Conservation (phyloP, 2,797 vertebrate species). For the Cryptoblepharus egeriae region DNA sequence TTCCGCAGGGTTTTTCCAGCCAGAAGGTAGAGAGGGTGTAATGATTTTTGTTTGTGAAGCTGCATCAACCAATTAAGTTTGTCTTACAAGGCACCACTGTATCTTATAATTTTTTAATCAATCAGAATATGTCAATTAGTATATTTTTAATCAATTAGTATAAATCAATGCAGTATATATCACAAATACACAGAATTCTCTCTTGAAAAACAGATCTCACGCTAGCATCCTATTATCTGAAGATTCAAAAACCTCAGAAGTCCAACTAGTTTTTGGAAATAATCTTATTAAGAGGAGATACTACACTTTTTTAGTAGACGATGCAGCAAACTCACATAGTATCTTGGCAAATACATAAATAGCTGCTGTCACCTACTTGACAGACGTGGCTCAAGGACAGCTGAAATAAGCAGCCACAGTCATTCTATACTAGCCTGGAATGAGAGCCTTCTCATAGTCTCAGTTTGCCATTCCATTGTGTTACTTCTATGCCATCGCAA, state of each 20-base stretch:
- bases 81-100: too few species aligned
- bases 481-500: slow-evolving; percentile 60
- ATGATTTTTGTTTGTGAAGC: too few species aligned
- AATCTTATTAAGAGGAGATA: slow-evolving; percentile 15
- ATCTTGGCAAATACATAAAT: slow-evolving; percentile 69
- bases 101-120: too few species aligned
- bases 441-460: slow-evolving; percentile 66
- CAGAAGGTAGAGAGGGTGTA: too few species aligned
- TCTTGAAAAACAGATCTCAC: not conserved
- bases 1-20: too few species aligned
- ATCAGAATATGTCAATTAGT: too few species aligned
- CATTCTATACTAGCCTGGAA: slow-evolving; percentile 64
- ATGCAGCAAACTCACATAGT: slow-evolving; percentile 44
- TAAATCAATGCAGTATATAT: not conserved
- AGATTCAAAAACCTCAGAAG: slow-evolving; percentile 11
- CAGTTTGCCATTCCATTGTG: slow-evolving; percentile 69
- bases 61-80: too few species aligned
- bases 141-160: too few species aligned
- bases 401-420: slow-evolving; percentile 64
- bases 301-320: slow-evolving; percentile 58
- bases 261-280: slow-evolving; percentile 18
- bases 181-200: not conserved
- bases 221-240: not conserved
- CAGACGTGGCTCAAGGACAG: slow-evolving; percentile 66
- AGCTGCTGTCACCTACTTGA: slow-evolving; percentile 69